A percentile compares a stretch with the other conserved stretches of the same genome.
Evolutionary conservation across 1,140 invertebrate genomes (phyloP).

Genomic region (Cylas formicarius): DNA sequence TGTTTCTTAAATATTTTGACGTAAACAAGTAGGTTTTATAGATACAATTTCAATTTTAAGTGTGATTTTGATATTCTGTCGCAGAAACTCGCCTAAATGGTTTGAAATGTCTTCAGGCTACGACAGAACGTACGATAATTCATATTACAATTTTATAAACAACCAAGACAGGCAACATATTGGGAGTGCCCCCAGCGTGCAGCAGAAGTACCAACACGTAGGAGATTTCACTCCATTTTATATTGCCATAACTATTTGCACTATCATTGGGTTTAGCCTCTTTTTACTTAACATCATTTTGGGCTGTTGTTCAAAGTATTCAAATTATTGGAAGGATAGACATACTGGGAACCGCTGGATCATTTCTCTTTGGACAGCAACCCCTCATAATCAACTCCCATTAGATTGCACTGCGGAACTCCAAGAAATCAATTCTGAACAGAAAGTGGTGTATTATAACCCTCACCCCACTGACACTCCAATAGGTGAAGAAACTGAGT

Average conservation of each 20-base stretch:
- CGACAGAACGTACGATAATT: constrained; percentile 12
- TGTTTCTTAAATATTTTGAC: neutral
- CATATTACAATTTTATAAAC: constrained; percentile 1
- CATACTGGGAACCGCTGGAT: constrained; percentile 80
- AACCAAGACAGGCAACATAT: neutral
- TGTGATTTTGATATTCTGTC: too few relatives aligned
- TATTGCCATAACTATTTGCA: constrained; percentile 67
- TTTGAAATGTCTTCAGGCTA: constrained; percentile 18
- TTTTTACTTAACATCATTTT: constrained; percentile 68
- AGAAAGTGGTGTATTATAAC: constrained; percentile 38
- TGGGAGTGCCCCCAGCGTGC: neutral
- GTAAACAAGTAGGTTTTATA: neutral
- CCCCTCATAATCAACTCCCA: constrained; percentile 75
- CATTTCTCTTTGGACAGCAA: constrained; percentile 71
- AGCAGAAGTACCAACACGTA: constrained; percentile 47
- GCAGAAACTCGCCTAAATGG: too few relatives aligned
- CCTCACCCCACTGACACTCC: constrained; percentile 27
- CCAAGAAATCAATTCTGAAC: constrained; percentile 40
- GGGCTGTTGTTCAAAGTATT: constrained; percentile 71
- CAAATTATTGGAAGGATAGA: constrained; percentile 71
- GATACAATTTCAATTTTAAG: neutral
- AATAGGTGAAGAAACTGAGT: constrained; percentile 49
- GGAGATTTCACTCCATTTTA: constrained; percentile 55
- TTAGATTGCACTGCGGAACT: constrained; percentile 70
- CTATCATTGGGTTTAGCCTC: constrained; percentile 58